A percentile compares a stretch with the other conserved stretches of the same genome.
Evolutionary conservation across 2,113 vertebrate genomes (phyloP).

Genomic region (Dendropsophus ebraccatus): DNA sequence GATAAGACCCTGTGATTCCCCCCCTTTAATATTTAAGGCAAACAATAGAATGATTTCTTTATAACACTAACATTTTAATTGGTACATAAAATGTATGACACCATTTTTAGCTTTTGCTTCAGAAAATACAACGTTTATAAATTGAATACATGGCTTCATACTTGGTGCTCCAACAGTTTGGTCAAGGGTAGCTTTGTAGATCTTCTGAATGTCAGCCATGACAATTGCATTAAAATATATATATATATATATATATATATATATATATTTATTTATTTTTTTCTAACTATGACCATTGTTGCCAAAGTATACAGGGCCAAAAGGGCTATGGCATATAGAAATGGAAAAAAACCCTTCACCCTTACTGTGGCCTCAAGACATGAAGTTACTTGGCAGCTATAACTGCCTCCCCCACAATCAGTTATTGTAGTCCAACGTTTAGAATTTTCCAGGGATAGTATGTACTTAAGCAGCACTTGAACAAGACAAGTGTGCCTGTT

Average conservation of each 20-base stretch:
- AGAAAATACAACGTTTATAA: conserved; percentile 40
- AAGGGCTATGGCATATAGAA: neutral
- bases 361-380: conserved; percentile 61
- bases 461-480: conserved; percentile 81
- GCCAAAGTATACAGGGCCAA: neutral
- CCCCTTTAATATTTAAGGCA: neutral
- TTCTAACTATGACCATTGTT: neutral
- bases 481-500: conserved; percentile 96
- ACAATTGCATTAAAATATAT: neutral
- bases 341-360: conserved; percentile 46
- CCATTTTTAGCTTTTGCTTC: conserved; percentile 34
- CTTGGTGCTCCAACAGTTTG: conserved; percentile 65
- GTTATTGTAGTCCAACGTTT: conserved; percentile 52
- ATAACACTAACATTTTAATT: conserved; percentile 49
- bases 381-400: conserved; percentile 42
- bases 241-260: neutral
- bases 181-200: conserved; percentile 56
- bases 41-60: conserved; percentile 1
- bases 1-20: neutral
- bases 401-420: conserved; percentile 40
- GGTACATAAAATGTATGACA: conserved; percentile 32
- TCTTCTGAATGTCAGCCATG: neutral
- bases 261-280: neutral
- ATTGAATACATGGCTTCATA: conserved; percentile 52
- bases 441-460: conserved; percentile 66